Conservation (phyloP, 2,888 invertebrate genomes). For the Salpingus planirostris region DNA sequence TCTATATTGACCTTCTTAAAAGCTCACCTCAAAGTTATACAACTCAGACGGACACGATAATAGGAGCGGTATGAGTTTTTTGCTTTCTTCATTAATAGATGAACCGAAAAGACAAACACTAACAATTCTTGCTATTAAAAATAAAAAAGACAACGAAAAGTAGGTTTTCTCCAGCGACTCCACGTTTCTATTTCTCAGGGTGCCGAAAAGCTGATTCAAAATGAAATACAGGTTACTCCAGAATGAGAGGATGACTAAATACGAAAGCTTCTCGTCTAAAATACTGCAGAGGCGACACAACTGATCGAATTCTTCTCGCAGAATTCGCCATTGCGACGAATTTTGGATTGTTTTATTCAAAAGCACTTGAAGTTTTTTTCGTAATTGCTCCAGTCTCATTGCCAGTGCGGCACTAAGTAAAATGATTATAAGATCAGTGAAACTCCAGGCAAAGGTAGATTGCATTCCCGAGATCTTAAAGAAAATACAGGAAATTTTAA, state of each 20-base stretch:
- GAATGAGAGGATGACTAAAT: slow-evolving; percentile 2
- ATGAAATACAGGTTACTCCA: slow-evolving; percentile 3
- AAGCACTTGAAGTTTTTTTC: no score
- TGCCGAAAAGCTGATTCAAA: slow-evolving; percentile 5
- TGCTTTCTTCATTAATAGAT: slow-evolving; percentile 3
- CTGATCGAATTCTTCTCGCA: slow-evolving; percentile 4
- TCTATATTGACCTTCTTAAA: no score
- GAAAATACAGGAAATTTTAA: no score
- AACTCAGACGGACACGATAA: not conserved
- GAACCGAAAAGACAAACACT: slow-evolving; percentile 4
- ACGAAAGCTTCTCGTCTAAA: slow-evolving; percentile 4
- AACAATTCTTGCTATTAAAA: slow-evolving; percentile 3
- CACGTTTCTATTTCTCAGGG: not conserved
- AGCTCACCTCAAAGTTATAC: slow-evolving; percentile 5
- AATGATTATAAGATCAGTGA: no score
- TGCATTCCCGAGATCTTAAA: no score
- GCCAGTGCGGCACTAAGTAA: no score
- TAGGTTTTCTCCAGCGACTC: slow-evolving; percentile 2
- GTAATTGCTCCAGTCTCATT: no score
- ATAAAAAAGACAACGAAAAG: slow-evolving; percentile 2
- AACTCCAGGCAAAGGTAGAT: no score
- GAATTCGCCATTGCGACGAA: slow-evolving; percentile 5
- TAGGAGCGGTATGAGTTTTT: slow-evolving; percentile 1
- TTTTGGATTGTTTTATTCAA: no score
- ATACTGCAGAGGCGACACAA: not conserved